These are phyloP conservation scores for Drosophila virilis DNA, from an alignment of 1,140 invertebrate genomes.

Conservation along the genomic window DNA sequence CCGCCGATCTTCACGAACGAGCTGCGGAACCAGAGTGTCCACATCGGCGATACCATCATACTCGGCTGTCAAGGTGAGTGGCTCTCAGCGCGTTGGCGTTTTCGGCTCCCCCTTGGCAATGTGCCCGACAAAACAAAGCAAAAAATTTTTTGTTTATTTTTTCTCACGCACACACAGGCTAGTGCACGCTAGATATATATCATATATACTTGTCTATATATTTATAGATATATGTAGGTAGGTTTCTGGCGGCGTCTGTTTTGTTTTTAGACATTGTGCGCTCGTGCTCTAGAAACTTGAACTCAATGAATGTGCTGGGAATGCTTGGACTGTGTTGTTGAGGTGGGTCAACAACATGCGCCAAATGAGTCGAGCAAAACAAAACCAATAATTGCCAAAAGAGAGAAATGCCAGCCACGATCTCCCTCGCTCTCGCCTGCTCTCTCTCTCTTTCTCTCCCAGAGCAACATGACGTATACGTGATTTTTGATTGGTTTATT, in stretches of 20 bases:
- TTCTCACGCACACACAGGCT: constrained; percentile 26
- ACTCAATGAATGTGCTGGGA: constrained; percentile 61
- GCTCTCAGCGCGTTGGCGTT: constrained; percentile 31
- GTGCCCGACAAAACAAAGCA: constrained; percentile 10
- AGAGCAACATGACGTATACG: constrained; percentile 28
- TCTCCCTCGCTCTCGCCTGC: constrained; percentile 11
- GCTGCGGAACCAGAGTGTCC: constrained; percentile 89
- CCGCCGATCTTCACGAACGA: constrained; percentile 90
- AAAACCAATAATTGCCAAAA: constrained; percentile 60
- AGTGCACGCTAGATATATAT: constrained; percentile 14
- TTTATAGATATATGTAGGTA: constrained; percentile 33
- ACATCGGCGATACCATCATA: constrained; percentile 90
- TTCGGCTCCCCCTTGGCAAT: constrained; percentile 16
- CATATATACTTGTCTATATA: constrained; percentile 12
- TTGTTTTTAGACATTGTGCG: constrained; percentile 48
- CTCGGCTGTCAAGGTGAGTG: constrained; percentile 90
- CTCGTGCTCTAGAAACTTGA: constrained; percentile 81
- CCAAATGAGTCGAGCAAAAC: constrained; percentile 72
- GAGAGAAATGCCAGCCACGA: not conserved
- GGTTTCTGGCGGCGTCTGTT: constrained; percentile 55
- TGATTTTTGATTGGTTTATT: constrained; percentile 11
- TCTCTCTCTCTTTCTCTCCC: not conserved
- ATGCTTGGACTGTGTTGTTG: constrained; percentile 64
- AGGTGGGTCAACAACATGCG: constrained; percentile 76
- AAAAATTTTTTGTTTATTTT: constrained; percentile 66